Percentiles rank a stretch among this genome's conserved stretches.
Conservation (phyloP, 2,888 invertebrate genomes). For the Xestia xanthographa region DNA sequence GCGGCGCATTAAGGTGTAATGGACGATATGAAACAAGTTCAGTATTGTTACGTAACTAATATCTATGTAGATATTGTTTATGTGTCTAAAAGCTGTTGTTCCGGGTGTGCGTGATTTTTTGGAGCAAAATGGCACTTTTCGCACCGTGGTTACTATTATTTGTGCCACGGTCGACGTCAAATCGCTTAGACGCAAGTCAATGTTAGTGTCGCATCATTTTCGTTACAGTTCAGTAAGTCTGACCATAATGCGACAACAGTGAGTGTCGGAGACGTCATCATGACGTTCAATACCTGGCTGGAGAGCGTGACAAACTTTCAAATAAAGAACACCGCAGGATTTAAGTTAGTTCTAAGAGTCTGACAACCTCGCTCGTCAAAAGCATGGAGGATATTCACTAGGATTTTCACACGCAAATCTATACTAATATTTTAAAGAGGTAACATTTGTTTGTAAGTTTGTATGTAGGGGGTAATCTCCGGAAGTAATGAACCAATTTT, state of each 20-base stretch:
- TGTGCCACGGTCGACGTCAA: background rate
- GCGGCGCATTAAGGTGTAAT: conserved; percentile 47
- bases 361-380: background rate
- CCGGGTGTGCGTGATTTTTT: conserved; percentile 4
- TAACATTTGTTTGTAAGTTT: too few relatives aligned
- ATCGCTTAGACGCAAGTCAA: background rate
- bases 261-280: background rate
- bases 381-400: background rate
- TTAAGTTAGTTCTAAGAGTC: background rate
- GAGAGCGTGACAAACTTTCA: background rate
- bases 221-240: background rate
- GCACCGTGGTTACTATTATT: too few relatives aligned
- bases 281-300: background rate
- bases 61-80: conserved; percentile 24
- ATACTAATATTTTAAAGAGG: too few relatives aligned
- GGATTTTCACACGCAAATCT: background rate
- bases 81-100: conserved; percentile 14
- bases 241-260: background rate
- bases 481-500: too few relatives aligned
- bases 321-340: background rate
- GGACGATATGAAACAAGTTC: conserved; percentile 43
- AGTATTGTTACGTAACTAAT: conserved; percentile 41
- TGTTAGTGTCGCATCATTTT: background rate
- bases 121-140: background rate
- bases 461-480: too few relatives aligned